Base-by-base conservation (phyloP, 2,113 vertebrate genomes). In the Erinaceus europaeus region DNA sequence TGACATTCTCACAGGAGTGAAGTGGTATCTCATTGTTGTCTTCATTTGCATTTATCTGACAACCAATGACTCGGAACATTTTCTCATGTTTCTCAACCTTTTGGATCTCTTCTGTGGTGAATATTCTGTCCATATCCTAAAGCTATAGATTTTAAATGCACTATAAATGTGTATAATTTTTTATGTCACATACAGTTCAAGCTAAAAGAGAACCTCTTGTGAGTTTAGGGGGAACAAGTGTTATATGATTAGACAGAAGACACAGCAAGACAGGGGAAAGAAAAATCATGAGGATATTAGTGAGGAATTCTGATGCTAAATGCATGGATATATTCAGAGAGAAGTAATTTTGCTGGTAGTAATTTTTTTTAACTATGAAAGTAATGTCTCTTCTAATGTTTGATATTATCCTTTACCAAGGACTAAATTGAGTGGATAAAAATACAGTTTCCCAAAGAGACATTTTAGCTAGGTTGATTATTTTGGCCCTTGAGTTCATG, bases 331-430 rank as follows among this genome's bases (percentile, higher is more conserved):
- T 38, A 82, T 61, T 82, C n/a, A 82, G 52, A 78, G 36, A 75
- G 73, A 89, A 81, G 46, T 52, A 59, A 88, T 36, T 18, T 8
- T 44, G 32, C 23, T 91, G 53, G 23, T 29, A 71, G n/a, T n/a
- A n/a, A n/a, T n/a, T n/a, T n/a, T n/a, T 78, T 83, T 88, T 9
- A 75, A 86, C 79, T 90, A 77, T 40, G 61, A 94, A 88, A 15
- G n/a, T n/a, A n/a, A 57, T 73, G 29, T 78, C 25, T 67, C 18
- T 23, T 57, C n/a, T 55, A 55, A 67, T 27, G 34, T 17, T 83
- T 84, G 32, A 32, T 72, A 71, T 55, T 74, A n/a, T 73, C 52
- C 78, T n/a, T 68, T 69, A 44, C 36, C 42, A 46, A 14, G 25
- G 64, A 40, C 34, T 32, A 84, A 80, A 34, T 20, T 38, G 12